phyloP scores from a whole-genome alignment of 2,797 vertebrate species.

The Ctenosaura bakeri region DNA sequence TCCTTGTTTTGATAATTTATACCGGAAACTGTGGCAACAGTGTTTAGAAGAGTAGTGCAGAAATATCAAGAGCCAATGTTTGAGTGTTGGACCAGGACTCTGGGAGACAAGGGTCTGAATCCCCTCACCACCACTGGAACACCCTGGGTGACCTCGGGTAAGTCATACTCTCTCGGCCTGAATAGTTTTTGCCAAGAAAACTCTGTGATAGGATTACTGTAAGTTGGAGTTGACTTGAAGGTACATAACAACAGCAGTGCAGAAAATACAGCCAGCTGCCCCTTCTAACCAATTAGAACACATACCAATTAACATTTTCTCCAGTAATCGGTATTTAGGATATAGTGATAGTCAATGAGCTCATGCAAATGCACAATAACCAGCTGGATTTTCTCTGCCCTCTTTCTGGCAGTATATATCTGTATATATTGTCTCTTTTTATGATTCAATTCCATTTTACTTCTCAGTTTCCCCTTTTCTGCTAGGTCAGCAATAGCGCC shows the following conservation, averaged over 20 bases:
- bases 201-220: too few relatives aligned
- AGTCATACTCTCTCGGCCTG: too few relatives aligned
- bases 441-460: conserved; percentile 21
- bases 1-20: not conserved
- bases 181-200: too few relatives aligned
- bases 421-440: conserved; percentile 37
- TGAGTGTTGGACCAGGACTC: too few relatives aligned
- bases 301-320: too few relatives aligned
- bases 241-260: too few relatives aligned
- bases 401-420: conserved; percentile 7
- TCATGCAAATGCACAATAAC: not conserved
- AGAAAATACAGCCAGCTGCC: not conserved
- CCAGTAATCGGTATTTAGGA: not conserved
- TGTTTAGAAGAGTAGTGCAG: not conserved
- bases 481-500: conserved; percentile 66
- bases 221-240: too few relatives aligned
- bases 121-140: too few relatives aligned
- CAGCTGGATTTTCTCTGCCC: not conserved
- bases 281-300: not conserved
- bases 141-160: too few relatives aligned
- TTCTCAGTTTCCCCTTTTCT: conserved; percentile 2
- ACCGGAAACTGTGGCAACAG: not conserved
- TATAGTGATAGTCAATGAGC: not conserved
- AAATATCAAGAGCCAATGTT: not conserved
- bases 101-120: too few relatives aligned